phyloP scores from a whole-genome alignment of 1,140 invertebrate species.

The Euwallacea similis region DNA sequence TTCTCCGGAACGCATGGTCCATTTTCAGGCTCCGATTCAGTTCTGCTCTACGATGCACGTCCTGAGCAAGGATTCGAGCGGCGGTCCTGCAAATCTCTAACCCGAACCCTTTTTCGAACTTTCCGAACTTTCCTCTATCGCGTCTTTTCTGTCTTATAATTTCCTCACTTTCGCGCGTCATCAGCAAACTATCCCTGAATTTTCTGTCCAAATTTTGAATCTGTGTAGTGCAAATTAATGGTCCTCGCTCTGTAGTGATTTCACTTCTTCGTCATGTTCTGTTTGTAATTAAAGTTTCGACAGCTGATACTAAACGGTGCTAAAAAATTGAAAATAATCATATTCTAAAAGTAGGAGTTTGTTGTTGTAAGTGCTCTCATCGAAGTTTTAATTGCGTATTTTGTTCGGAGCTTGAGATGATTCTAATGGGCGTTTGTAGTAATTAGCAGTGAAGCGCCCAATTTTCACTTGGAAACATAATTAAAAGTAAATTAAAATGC shows the following conservation, averaged over 20 bases:
- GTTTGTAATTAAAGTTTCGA: constrained; percentile 1
- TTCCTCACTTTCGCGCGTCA: neutral
- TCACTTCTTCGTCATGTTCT: constrained; percentile 4
- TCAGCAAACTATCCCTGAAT: too few species aligned
- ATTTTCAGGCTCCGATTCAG: constrained; percentile 33
- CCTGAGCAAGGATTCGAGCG: constrained; percentile 25
- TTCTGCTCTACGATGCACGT: constrained; percentile 36
- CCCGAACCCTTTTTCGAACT: constrained; percentile 8
- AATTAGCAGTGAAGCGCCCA: too few species aligned
- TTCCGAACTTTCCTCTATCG: constrained; percentile 18
- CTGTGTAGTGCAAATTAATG: constrained; percentile 9
- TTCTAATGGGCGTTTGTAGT: too few species aligned
- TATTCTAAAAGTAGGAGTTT: constrained; percentile 11
- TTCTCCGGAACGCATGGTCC: constrained; percentile 29
- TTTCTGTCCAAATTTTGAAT: too few species aligned
- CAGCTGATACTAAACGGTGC: constrained; percentile 8
- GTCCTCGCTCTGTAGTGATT: neutral
- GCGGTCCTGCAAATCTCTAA: constrained; percentile 15
- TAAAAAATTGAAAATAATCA: constrained; percentile 9
- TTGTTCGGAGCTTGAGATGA: neutral
- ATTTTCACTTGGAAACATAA: too few species aligned
- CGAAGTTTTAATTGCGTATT: constrained; percentile 4
- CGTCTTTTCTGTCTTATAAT: constrained; percentile 1
- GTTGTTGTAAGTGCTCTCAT: constrained; percentile 4
- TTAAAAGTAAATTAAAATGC: too few species aligned